Evolutionary conservation across 2,113 vertebrate genomes (phyloP), one percentile per base, ranked within the genome.

Genomic region (Puntigrus tetrazona): DNA sequence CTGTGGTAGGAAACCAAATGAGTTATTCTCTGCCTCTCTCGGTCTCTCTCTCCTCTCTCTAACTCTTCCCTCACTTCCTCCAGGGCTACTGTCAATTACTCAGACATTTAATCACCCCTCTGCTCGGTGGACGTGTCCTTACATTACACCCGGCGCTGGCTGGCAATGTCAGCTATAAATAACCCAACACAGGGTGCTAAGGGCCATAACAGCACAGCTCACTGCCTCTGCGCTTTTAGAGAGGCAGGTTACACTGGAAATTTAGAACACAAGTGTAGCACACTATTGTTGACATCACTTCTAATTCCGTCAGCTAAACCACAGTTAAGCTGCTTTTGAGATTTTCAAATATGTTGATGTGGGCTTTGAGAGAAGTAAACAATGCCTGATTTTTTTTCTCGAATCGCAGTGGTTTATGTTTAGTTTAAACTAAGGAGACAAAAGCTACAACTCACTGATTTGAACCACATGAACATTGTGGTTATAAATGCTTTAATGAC

Each of bases 91-190:
- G 36, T 79, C 75, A 85, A 88, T 86, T 89, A 89, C 76, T 84
- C 87, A 88, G 86, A 84, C 88, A 88, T 90, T 91, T 89, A 88
- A 87, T 87, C 76, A 82, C 83, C 55, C 80, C 84, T 87, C 74
- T 83, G 84, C 83, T 84, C 69, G 29, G 65, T 82, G 85, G 88
- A 87, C 22, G 69, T 90, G 89, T 88, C 86, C 90, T 90, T 88
- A 89, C 75, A 87, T 91, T 84, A 91, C 86, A 87, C 82, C n/a
- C 84, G 20, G 84, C 83, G 57, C 70, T 77, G 81, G 81, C 88
- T 86, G 88, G 85, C 88, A 87, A 89, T 83, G 87, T 89, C 87
- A 86, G 85, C 85, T 90, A 90, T 89, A 87, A 88, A 89, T 88
- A 87, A 78, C 65, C 59, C 85, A 81, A 83, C 81, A 84, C 82